These are phyloP conservation scores for Hoplostethus mediterraneus DNA, from an alignment of 2,797 vertebrate genomes.

Conservation along the genomic window DNA sequence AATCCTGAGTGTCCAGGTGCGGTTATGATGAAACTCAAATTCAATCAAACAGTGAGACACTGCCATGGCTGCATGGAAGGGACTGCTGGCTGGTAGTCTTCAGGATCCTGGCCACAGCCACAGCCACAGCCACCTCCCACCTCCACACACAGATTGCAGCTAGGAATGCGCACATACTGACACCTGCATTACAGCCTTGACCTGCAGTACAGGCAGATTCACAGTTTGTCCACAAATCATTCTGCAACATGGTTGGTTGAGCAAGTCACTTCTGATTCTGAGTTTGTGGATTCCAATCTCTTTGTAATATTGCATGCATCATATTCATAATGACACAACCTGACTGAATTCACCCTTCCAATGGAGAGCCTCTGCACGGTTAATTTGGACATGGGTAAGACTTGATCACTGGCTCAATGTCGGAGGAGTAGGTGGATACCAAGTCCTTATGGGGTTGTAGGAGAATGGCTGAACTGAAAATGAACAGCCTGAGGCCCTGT, in stretches of 20 bases:
- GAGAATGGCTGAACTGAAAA: conserved; percentile 66
- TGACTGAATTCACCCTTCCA: not conserved
- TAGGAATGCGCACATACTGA: not conserved
- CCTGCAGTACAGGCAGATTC: conserved; percentile 9
- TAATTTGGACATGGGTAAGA: not conserved
- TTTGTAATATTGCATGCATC: not conserved
- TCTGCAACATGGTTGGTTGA: not conserved
- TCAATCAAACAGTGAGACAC: conserved; percentile 8
- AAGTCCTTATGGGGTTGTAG: conserved; percentile 38
- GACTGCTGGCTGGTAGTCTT: not conserved
- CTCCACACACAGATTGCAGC: not conserved
- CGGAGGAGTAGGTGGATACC: conserved; percentile 39
- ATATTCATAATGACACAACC: not conserved
- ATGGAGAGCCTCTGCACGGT: not conserved
- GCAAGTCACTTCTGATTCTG: not conserved
- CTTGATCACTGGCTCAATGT: conserved; percentile 21
- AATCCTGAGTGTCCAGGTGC: conserved; percentile 12
- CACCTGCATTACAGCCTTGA: conserved; percentile 10
- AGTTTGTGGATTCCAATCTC: not conserved
- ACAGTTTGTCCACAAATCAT: conserved; percentile 4
- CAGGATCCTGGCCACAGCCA: not conserved
- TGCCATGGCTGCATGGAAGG: not conserved
- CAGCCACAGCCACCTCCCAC: not conserved
- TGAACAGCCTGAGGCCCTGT: conserved; percentile 55
- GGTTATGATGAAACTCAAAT: conserved; percentile 13